Conservation (phyloP, 1,140 invertebrate species). For the Bombus breviceps region DNA sequence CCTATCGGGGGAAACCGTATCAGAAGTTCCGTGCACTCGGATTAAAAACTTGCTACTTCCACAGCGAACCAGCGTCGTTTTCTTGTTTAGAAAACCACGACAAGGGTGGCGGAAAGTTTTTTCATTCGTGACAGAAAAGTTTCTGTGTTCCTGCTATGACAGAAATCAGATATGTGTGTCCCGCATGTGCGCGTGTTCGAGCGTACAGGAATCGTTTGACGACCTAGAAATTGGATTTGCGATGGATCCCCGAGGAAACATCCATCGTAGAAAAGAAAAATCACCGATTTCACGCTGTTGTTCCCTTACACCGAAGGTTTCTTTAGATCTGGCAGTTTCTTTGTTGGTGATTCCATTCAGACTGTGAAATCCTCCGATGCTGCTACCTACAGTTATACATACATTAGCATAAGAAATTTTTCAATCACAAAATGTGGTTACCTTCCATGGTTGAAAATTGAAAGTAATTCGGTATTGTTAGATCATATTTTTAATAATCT, state of each 20-base stretch:
- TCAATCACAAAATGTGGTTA: too few relatives aligned
- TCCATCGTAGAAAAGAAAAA: background rate
- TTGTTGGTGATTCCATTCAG: background rate
- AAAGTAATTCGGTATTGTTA: too few relatives aligned
- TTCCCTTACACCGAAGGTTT: background rate
- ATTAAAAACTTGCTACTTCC: slow-evolving; percentile 11
- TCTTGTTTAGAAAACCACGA: slow-evolving; percentile 20
- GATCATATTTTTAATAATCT: too few relatives aligned
- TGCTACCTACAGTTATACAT: too few relatives aligned
- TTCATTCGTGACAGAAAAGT: slow-evolving; percentile 19
- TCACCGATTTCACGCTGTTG: background rate
- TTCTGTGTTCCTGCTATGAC: background rate
- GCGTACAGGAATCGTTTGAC: background rate
- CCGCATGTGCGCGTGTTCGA: too few relatives aligned
- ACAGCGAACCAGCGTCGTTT: background rate
- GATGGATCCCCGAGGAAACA: background rate
- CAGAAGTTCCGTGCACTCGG: background rate
- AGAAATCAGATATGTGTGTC: too few relatives aligned
- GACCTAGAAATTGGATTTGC: slow-evolving; percentile 18
- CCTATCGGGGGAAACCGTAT: too few relatives aligned
- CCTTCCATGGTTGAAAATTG: too few relatives aligned
- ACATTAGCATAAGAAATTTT: background rate
- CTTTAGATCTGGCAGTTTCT: background rate
- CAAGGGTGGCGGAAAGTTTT: background rate
- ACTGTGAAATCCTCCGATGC: background rate